Conservation (phyloP, 2,113 vertebrate genomes). For the Apodemus sylvaticus region DNA sequence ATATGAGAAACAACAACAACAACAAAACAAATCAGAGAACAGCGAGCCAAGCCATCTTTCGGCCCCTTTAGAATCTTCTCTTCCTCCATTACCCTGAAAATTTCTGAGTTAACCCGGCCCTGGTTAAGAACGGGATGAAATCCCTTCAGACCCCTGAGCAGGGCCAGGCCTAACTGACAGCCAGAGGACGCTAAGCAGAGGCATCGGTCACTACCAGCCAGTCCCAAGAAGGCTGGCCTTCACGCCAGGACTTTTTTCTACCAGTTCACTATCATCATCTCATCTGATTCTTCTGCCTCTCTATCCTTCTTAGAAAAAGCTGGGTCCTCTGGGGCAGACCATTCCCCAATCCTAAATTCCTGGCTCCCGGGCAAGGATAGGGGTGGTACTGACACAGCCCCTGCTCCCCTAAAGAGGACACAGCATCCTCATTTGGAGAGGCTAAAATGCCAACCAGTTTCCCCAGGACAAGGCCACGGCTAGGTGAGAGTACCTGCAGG, state of each 20-base stretch:
- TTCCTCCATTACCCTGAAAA: neutral
- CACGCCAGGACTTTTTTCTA: neutral
- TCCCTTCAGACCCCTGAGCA: neutral
- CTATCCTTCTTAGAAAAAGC: neutral
- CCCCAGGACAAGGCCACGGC: neutral
- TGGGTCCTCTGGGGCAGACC: neutral
- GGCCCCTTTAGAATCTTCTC: neutral
- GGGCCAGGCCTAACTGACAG: neutral
- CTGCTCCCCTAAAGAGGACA: neutral
- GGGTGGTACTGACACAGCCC: neutral
- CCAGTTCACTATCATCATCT: too few species aligned
- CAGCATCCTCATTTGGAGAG: neutral
- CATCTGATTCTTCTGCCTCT: neutral
- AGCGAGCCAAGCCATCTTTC: neutral
- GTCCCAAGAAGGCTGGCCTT: neutral
- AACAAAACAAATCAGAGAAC: neutral
- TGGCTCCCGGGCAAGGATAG: neutral
- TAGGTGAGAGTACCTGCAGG: neutral
- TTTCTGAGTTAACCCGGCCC: neutral
- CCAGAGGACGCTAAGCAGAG: neutral
- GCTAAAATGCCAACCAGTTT: neutral
- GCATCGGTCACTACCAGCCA: neutral
- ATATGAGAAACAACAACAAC: neutral
- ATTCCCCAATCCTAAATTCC: neutral
- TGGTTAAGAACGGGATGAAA: neutral